These are phyloP conservation scores for Tenthredo distinguenda DNA, from an alignment of 2,888 invertebrate genomes.

Conservation along the genomic window DNA sequence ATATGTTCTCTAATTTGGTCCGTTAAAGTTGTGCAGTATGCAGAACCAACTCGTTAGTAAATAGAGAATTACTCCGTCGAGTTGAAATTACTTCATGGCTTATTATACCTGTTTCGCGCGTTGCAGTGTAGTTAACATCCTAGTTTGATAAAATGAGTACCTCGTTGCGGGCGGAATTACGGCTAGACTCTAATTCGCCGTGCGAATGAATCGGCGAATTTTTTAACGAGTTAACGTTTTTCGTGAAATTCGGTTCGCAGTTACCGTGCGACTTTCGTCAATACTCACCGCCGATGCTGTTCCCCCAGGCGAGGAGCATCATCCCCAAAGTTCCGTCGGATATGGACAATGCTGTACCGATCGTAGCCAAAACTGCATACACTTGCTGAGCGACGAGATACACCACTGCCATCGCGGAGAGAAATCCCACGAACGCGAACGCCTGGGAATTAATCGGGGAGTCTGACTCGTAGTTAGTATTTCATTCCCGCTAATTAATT, in stretches of 20 bases:
- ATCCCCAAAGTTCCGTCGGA: slow-evolving; percentile 83
- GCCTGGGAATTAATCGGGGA: slow-evolving; percentile 61
- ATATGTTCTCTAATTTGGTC: slow-evolving; percentile 7
- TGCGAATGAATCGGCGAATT: slow-evolving; percentile 37
- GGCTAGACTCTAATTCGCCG: neutral
- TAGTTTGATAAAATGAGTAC: slow-evolving; percentile 20
- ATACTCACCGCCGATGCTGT: slow-evolving; percentile 80
- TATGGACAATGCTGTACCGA: slow-evolving; percentile 81
- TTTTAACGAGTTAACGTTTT: neutral
- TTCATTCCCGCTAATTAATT: neutral
- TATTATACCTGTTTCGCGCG: slow-evolving; percentile 16
- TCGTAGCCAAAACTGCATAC: slow-evolving; percentile 79
- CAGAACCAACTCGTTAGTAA: slow-evolving; percentile 15
- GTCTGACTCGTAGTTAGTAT: neutral
- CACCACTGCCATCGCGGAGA: slow-evolving; percentile 81
- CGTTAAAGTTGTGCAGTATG: neutral
- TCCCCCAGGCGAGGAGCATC: slow-evolving; percentile 84
- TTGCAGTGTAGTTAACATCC: slow-evolving; percentile 1
- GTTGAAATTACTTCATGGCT: slow-evolving; percentile 33
- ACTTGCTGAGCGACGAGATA: slow-evolving; percentile 83
- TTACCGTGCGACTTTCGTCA: slow-evolving; percentile 59
- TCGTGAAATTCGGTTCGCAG: neutral
- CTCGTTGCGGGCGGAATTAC: neutral
- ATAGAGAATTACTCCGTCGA: slow-evolving; percentile 12
- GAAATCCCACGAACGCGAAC: slow-evolving; percentile 81